Conservation (phyloP, 2,113 vertebrate species). For the Siniperca knerii region DNA sequence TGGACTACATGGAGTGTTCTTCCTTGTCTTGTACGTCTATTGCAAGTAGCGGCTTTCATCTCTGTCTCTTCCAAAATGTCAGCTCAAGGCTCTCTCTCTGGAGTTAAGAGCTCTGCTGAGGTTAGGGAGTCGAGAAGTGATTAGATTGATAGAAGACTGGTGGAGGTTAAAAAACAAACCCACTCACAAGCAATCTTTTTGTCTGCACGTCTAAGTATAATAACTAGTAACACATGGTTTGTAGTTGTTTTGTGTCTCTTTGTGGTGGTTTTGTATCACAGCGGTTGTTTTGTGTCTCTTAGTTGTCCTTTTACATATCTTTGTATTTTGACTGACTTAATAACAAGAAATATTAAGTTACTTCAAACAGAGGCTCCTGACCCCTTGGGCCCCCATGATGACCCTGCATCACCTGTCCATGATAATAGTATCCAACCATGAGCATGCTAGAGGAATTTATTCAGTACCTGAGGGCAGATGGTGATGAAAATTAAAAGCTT, state of each 20-base stretch:
- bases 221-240: background rate
- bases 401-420: background rate
- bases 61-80: constrained; percentile 25
- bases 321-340: background rate
- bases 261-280: background rate
- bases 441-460: background rate
- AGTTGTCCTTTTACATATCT: background rate
- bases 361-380: background rate
- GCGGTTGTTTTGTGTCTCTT: background rate
- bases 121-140: constrained; percentile 22
- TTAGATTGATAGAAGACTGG: background rate
- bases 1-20: background rate
- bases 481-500: constrained; percentile 25
- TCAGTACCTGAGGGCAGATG: background rate
- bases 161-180: background rate
- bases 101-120: background rate
- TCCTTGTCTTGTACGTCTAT: background rate
- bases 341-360: background rate
- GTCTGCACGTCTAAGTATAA: background rate
- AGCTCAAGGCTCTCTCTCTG: constrained; percentile 31
- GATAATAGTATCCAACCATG: background rate
- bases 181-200: background rate
- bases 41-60: constrained; percentile 4
- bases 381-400: too few species aligned
- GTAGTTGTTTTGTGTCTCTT: background rate